Conservation (phyloP, 2,797 vertebrate genomes). For the Phoebastria nigripes region DNA sequence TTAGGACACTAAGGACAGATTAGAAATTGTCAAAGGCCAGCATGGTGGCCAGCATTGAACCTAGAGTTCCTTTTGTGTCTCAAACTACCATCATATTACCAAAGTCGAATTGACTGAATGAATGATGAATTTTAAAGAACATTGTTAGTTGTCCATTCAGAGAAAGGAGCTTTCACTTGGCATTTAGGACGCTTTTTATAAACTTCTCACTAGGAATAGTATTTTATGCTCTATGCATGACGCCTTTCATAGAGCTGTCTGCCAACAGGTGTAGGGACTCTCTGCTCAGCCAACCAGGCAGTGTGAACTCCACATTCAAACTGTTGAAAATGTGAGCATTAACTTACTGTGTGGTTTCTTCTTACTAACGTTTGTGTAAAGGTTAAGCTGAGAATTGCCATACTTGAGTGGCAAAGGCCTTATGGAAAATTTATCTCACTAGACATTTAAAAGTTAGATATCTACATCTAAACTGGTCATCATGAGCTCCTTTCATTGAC, state of each 20-base stretch:
- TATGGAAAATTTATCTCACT: not conserved
- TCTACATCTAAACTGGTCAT: not conserved
- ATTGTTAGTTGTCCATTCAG: not conserved
- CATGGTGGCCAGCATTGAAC: not conserved
- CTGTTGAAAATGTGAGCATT: not conserved
- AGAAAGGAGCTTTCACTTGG: not conserved
- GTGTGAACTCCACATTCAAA: not conserved
- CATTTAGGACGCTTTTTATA: not conserved
- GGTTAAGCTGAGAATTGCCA: not conserved
- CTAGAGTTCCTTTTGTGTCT: not conserved
- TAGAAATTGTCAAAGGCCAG: not conserved
- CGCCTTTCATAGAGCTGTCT: not conserved
- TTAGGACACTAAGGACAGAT: not conserved
- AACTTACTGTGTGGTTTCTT: not conserved
- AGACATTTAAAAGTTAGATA: not conserved
- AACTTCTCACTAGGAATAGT: not conserved
- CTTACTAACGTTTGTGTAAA: not conserved
- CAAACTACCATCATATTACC: accelerated
- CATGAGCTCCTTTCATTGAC: not conserved
- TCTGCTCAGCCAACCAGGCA: not conserved
- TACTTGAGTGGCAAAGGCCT: not conserved
- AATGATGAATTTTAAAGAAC: not conserved
- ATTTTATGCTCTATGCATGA: not conserved
- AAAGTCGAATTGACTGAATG: not conserved
- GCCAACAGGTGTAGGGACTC: not conserved